Evolutionary conservation across 2,797 vertebrate species (phyloP).

Genomic region (Gorsachius magnificus): DNA sequence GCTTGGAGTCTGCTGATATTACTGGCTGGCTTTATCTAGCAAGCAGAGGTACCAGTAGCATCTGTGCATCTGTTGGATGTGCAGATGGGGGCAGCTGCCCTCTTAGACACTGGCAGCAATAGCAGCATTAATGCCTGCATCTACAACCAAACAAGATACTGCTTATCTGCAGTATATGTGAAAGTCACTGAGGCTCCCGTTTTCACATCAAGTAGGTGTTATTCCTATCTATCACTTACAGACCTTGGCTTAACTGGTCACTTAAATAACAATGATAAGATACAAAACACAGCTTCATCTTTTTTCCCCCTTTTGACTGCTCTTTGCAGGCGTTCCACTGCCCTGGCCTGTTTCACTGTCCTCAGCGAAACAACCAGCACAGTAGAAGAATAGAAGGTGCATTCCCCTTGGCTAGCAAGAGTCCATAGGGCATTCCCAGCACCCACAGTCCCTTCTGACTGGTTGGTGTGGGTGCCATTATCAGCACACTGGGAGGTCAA

Average conservation of each 20-base stretch:
- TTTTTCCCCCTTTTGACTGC: background rate
- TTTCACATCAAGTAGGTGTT: conserved; percentile 17
- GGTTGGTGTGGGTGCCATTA: background rate
- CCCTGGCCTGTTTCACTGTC: background rate
- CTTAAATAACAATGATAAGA: background rate
- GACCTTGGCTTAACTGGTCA: background rate
- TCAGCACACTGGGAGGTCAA: background rate
- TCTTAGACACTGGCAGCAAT: background rate
- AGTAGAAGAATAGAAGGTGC: background rate
- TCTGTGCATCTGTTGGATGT: conserved; percentile 27
- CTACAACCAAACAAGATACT: conserved; percentile 6
- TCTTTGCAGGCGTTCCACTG: background rate
- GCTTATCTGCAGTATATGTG: conserved; percentile 10
- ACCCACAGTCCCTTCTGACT: background rate
- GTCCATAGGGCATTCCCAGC: rapidly evolving
- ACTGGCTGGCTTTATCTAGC: conserved; percentile 26
- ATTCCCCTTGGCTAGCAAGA: background rate
- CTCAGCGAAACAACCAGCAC: background rate
- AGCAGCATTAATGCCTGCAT: background rate
- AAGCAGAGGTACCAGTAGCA: conserved; percentile 7
- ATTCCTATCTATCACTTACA: conserved; percentile 32
- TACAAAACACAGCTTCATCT: background rate
- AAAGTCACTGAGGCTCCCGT: background rate
- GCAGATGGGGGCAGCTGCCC: conserved; percentile 24
- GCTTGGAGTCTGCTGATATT: conserved; percentile 29